Conservation (phyloP, 2,113 vertebrate genomes). For the Heteronetta atricapilla region DNA sequence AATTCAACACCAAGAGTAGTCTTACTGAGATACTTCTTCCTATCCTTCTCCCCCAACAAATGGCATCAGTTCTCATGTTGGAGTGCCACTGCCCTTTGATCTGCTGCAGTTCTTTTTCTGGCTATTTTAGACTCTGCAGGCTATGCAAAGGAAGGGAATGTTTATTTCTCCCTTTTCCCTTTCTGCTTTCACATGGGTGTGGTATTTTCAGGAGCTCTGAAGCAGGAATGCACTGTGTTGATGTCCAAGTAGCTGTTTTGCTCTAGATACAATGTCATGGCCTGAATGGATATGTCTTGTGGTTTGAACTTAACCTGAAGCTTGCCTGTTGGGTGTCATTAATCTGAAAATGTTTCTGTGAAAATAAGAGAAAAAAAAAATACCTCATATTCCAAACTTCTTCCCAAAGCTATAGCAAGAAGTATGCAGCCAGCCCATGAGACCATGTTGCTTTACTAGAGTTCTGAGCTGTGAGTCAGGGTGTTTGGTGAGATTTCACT, state of each 20-base stretch:
- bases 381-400: not conserved
- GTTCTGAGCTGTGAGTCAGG: not conserved
- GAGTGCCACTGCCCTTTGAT: not conserved
- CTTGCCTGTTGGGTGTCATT: not conserved
- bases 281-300: not conserved
- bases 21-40: not conserved
- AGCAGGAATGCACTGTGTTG: not conserved
- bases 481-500: not conserved
- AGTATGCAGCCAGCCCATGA: not conserved
- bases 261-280: not conserved
- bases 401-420: not conserved
- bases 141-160: not conserved
- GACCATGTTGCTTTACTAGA: not conserved
- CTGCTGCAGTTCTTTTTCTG: not conserved
- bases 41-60: not conserved
- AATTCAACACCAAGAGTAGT: not conserved
- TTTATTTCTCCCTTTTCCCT: not conserved
- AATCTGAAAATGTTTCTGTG: not conserved
- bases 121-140: not conserved
- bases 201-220: not conserved
- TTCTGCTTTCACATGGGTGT: not conserved
- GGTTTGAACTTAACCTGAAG: not conserved
- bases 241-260: not conserved
- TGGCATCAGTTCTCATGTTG: not conserved
- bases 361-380: not conserved